These are phyloP conservation scores for Eurystomus gularis DNA, from an alignment of 2,113 vertebrate species.

Conservation along the genomic window DNA sequence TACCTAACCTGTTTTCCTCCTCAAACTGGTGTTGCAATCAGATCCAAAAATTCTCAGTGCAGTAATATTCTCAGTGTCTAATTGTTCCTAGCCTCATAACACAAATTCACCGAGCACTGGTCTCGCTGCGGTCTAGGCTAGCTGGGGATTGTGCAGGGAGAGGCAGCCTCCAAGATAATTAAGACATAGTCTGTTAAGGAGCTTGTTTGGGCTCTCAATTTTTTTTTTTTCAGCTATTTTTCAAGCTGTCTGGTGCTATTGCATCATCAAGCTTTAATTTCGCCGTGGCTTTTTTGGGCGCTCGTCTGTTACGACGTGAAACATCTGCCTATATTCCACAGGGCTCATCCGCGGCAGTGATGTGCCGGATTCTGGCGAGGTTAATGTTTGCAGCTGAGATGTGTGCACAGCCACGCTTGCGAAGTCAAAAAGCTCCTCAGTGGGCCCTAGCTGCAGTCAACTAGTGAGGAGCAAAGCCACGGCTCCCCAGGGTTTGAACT, in stretches of 20 bases:
- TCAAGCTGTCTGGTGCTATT: neutral
- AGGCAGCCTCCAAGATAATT: neutral
- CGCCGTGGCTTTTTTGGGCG: neutral
- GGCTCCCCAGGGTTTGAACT: neutral
- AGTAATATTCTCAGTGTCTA: neutral
- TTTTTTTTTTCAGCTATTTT: neutral
- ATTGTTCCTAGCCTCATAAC: neutral
- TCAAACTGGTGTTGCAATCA: neutral
- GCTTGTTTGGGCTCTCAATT: neutral
- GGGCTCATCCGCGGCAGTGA: neutral
- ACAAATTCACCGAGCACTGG: neutral
- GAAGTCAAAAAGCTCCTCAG: neutral
- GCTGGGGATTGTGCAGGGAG: neutral
- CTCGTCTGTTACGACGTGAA: neutral
- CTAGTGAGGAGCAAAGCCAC: neutral
- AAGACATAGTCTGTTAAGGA: neutral
- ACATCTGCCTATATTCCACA: neutral
- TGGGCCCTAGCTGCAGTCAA: neutral
- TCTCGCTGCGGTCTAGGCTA: neutral
- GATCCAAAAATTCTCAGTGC: neutral
- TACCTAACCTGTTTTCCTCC: neutral
- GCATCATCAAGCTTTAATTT: neutral
- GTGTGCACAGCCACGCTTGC: neutral
- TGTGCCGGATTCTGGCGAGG: conserved; percentile 39
- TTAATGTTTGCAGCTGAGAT: conserved; percentile 38